Evolutionary conservation across 2,113 vertebrate species (phyloP).

Genomic region (Abramis brama): DNA sequence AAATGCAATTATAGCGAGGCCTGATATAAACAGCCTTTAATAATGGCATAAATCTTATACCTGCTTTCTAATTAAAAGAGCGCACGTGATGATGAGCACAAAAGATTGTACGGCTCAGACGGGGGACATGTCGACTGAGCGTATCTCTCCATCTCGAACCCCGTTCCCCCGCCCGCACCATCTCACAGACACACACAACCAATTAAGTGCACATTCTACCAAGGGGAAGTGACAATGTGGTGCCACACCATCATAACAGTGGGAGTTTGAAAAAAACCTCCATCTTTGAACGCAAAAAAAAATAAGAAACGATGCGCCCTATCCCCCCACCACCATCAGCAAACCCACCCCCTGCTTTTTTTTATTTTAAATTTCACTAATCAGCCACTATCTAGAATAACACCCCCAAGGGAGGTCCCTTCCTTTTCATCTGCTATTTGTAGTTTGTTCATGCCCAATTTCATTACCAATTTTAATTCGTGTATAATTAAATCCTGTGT

Average conservation of each 20-base stretch:
- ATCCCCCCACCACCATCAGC: slow-evolving; percentile 70
- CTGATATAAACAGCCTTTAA: slow-evolving; percentile 56
- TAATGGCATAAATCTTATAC: slow-evolving; percentile 55
- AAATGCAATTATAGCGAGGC: slow-evolving; percentile 54
- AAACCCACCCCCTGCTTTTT: slow-evolving; percentile 43
- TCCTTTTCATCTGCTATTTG: slow-evolving; percentile 91
- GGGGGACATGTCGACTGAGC: slow-evolving; percentile 43
- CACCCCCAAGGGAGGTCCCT: slow-evolving; percentile 78
- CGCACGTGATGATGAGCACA: slow-evolving; percentile 50
- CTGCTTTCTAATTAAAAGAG: slow-evolving; percentile 61
- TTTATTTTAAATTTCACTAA: slow-evolving; percentile 75
- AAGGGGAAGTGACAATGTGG: slow-evolving; percentile 47
- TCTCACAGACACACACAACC: slow-evolving; percentile 48
- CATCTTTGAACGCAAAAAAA: slow-evolving; percentile 52
- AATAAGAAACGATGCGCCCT: slow-evolving; percentile 65
- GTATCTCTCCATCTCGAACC: slow-evolving; percentile 56
- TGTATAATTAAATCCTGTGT: slow-evolving; percentile 99
- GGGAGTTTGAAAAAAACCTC: slow-evolving; percentile 5
- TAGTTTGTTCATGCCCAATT: slow-evolving; percentile 95
- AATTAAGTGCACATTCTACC: slow-evolving; percentile 56
- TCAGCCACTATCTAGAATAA: slow-evolving; percentile 78
- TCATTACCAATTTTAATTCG: slow-evolving; percentile 99
- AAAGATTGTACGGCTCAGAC: slow-evolving; percentile 50
- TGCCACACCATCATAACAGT: slow-evolving; percentile 48
- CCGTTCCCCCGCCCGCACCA: slow-evolving; percentile 34